Conservation (phyloP, 2,113 vertebrate genomes). For the Athene cunicularia region DNA sequence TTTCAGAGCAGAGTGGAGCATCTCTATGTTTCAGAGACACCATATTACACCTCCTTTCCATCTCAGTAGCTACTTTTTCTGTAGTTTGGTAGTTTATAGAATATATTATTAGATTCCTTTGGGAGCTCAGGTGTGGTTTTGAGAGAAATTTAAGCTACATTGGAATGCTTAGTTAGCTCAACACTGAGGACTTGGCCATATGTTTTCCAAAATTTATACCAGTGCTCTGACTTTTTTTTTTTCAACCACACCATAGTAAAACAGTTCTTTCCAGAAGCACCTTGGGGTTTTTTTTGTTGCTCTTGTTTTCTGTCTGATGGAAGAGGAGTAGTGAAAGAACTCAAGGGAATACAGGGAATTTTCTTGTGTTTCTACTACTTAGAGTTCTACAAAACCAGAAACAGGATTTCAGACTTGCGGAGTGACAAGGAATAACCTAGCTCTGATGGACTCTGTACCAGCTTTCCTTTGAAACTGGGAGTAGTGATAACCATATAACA, state of each 20-base stretch:
- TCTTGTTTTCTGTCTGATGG: not conserved
- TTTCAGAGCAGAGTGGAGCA: not conserved
- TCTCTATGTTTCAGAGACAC: not conserved
- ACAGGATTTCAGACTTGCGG: not conserved
- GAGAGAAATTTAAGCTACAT: not conserved
- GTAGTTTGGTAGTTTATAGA: not conserved
- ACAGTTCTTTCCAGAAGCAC: not conserved
- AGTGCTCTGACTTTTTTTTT: too few relatives aligned
- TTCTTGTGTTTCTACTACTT: not conserved
- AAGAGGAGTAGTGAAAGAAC: not conserved
- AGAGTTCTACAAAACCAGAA: not conserved
- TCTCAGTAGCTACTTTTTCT: not conserved
- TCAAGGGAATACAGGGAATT: not conserved
- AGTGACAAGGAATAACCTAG: not conserved
- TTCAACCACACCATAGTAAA: not conserved
- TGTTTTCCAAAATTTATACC: not conserved
- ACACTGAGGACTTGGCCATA: not conserved
- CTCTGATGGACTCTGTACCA: not conserved
- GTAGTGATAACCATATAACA: not conserved
- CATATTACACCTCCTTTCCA: not conserved
- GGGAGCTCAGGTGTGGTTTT: not conserved
- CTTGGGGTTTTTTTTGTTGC: not conserved
- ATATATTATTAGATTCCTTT: not conserved
- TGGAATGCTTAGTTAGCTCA: not conserved
- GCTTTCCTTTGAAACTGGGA: not conserved